Evolutionary conservation across 2,888 invertebrate genomes (phyloP).

Genomic region (Agrochola circellaris): DNA sequence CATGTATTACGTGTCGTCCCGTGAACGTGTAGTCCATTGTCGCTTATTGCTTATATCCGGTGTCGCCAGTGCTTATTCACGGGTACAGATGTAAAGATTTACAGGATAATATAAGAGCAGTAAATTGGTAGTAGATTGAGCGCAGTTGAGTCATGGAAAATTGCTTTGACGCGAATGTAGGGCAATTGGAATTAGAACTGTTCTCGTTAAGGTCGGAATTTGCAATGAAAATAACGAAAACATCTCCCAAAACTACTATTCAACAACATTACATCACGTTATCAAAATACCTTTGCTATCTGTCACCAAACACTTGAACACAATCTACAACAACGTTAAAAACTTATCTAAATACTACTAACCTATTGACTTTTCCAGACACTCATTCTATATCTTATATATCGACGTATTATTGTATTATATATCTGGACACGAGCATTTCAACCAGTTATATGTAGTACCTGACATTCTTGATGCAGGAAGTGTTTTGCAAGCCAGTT

Average conservation of each 20-base stretch:
- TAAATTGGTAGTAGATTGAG: slow-evolving; percentile 45
- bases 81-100: slow-evolving; percentile 55
- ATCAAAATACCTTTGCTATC: not conserved
- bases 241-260: not conserved
- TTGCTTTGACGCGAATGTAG: slow-evolving; percentile 41
- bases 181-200: slow-evolving; percentile 28
- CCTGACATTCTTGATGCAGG: slow-evolving; percentile 64
- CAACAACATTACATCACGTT: not conserved
- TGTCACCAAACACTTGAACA: slow-evolving; percentile 22
- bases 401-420: not conserved
- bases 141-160: slow-evolving; percentile 38
- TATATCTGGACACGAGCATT: slow-evolving; percentile 33
- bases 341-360: slow-evolving; percentile 29
- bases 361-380: slow-evolving; percentile 29
- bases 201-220: not conserved
- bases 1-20: slow-evolving; percentile 64
- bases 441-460: slow-evolving; percentile 45
- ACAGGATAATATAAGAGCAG: slow-evolving; percentile 55
- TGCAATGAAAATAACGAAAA: not conserved
- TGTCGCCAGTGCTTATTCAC: slow-evolving; percentile 64
- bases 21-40: slow-evolving; percentile 74
- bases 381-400: slow-evolving; percentile 27
- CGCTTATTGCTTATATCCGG: slow-evolving; percentile 84
- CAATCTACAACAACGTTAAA: slow-evolving; percentile 18
- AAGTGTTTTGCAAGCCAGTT: slow-evolving; percentile 64